Evolutionary conservation across 2,113 vertebrate genomes (phyloP).

Genomic region (Platichthys flesus): DNA sequence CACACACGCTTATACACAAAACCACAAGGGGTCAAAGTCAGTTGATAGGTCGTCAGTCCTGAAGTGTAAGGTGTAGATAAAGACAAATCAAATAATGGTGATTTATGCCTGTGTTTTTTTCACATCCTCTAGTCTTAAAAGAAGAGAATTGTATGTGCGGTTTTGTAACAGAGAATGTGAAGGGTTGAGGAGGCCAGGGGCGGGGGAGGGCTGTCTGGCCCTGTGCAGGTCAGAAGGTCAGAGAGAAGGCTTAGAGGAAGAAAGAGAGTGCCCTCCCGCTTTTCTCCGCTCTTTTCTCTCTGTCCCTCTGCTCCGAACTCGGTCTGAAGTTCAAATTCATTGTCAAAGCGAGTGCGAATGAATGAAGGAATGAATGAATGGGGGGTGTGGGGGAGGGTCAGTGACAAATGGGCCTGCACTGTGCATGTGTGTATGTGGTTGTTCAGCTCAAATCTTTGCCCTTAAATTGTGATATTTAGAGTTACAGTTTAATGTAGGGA

Average conservation of each 20-base stretch:
- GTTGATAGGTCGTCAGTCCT: slow-evolving; percentile 44
- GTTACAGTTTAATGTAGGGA: not conserved
- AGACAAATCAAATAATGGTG: slow-evolving; percentile 42
- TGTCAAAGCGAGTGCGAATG: slow-evolving; percentile 56
- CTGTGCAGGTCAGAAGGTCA: slow-evolving; percentile 55
- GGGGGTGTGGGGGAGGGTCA: slow-evolving; percentile 27
- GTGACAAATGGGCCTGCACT: slow-evolving; percentile 9
- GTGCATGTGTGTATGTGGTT: not conserved
- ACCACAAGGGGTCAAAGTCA: slow-evolving; percentile 53
- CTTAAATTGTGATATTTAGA: not conserved
- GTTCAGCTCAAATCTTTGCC: not conserved
- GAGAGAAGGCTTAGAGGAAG: slow-evolving; percentile 35
- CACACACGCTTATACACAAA: slow-evolving; percentile 23
- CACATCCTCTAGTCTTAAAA: slow-evolving; percentile 4
- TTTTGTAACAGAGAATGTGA: slow-evolving; percentile 21
- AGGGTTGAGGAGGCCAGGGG: slow-evolving; percentile 7
- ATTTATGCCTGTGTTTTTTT: slow-evolving; percentile 23
- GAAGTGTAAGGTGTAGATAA: slow-evolving; percentile 56
- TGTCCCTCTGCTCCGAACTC: slow-evolving; percentile 28
- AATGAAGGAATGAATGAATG: slow-evolving; percentile 29
- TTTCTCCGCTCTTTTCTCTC: slow-evolving; percentile 44
- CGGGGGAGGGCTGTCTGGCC: slow-evolving; percentile 16
- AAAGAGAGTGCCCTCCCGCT: slow-evolving; percentile 36
- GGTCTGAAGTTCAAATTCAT: slow-evolving; percentile 72
- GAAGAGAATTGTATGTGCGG: not conserved